Base-by-base conservation (phyloP, 2,888 invertebrate genomes). In the Drosophila acutilabella region DNA sequence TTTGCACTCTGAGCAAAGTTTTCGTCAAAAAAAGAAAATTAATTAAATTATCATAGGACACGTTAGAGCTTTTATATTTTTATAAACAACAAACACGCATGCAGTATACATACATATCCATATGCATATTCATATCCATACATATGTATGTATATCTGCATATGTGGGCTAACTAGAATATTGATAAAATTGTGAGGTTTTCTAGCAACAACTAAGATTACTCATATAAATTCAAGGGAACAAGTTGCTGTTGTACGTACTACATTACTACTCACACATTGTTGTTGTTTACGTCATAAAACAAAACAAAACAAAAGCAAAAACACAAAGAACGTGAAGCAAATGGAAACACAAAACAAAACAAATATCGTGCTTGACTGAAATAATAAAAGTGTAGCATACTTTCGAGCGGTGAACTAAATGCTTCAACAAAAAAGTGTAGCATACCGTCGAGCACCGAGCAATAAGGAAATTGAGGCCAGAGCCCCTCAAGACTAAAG, bases 221-320 rank as follows among this genome's bases (percentile, higher is more conserved):
- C 45, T 23, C 26, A 60, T 38, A 50, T 26, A 58, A 69, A 41
- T 64, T 54, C 26, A 44, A 5, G 7, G 42, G 56, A 75, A 73
- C 78, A 68, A 68, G 75, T 75, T 73, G 62, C 41, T 68, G 67
- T 41, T 44, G 60, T 50, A 20, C 23, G 5, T 51, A 40, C 13
- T 33, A 30, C 30, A 30, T 30, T 30, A 8, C 30, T 30, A 30
- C 30, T 8, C 8, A 8, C 8, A 2, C 18, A 33, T 56, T 61
- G 47, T 66, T 58, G 72, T 40, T 47, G 54, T 40, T 58, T 66
- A 40, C 64, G 73, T 20, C 77, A 52, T n/a, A 58, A 58, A 64
- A 47, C 47, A 53, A 23, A 23, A 23, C 23, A 50, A 54, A 20
- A 13, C 47, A 60, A 58, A 58, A 41, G 38, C 26, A 57, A 20